Percentiles rank a stretch among this genome's conserved stretches.
phyloP scores from a whole-genome alignment of 2,113 vertebrate species.

The Condylura cristata region DNA sequence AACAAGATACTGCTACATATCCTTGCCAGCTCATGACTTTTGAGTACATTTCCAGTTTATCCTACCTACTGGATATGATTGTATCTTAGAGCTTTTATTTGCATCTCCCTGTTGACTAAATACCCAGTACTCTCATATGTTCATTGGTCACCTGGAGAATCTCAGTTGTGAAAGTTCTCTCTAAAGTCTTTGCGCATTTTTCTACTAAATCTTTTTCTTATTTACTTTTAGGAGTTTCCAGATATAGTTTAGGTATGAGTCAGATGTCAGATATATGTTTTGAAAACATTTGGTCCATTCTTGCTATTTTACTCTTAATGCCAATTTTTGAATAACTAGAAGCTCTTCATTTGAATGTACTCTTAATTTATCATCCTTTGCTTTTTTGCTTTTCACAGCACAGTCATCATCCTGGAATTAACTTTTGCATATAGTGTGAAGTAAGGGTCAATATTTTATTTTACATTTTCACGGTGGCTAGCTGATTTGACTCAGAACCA shows the following conservation, averaged over 20 bases:
- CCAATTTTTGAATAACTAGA: background rate
- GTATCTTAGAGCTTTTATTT: background rate
- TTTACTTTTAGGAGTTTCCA: background rate
- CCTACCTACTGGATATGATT: too few species aligned
- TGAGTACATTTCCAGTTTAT: background rate
- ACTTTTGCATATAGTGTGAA: background rate
- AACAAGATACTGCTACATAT: background rate
- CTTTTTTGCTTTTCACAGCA: background rate
- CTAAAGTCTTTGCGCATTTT: background rate
- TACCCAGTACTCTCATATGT: background rate
- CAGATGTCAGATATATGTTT: background rate
- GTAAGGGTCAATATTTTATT: background rate
- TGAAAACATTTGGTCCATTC: background rate
- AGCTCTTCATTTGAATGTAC: background rate
- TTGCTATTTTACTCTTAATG: background rate
- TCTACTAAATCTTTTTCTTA: constrained; percentile 10
- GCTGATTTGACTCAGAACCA: background rate
- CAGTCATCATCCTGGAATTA: background rate
- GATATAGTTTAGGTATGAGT: background rate
- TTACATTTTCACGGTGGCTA: background rate
- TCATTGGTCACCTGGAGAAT: background rate
- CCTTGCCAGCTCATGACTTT: background rate
- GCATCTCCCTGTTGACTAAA: background rate
- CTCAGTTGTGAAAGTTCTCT: background rate
- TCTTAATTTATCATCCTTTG: background rate